Evolutionary conservation across 2,113 vertebrate species (phyloP).

Genomic region (Gopherus evgoodei): DNA sequence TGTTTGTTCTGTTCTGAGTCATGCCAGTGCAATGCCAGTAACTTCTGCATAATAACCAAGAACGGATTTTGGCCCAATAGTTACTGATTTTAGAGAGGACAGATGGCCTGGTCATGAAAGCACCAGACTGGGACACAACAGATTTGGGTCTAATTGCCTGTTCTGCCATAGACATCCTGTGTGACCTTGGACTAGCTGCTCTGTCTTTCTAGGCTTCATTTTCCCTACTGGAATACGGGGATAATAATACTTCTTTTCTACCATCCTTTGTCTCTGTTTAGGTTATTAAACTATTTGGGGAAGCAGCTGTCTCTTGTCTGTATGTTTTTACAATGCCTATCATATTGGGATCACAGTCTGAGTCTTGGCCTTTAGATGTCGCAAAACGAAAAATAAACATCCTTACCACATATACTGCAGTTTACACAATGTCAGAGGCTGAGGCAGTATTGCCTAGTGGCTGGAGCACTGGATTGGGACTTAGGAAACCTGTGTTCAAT

Average conservation of each 20-base stretch:
- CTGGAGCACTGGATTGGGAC: not conserved
- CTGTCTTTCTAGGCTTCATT: not conserved
- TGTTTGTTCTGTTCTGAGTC: not conserved
- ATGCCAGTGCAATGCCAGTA: not conserved
- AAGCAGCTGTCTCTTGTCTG: not conserved
- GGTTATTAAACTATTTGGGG: not conserved
- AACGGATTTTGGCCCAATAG: not conserved
- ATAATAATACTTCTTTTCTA: not conserved
- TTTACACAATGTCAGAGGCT: not conserved
- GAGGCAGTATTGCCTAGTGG: not conserved
- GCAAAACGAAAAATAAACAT: not conserved
- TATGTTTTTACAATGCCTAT: not conserved
- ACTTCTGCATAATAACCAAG: not conserved
- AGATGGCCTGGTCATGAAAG: not conserved
- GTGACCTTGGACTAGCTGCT: not conserved
- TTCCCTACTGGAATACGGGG: not conserved
- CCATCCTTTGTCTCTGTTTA: not conserved
- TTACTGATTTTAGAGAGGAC: not conserved
- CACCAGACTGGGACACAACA: not conserved
- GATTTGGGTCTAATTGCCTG: not conserved
- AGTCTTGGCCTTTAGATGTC: not conserved
- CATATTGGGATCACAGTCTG: not conserved
- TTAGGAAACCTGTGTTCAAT: not conserved
- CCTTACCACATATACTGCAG: not conserved
- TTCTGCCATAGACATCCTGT: not conserved